These are phyloP conservation scores for Drosophila emarginata DNA, from an alignment of 2,888 invertebrate genomes.

Conservation along the genomic window DNA sequence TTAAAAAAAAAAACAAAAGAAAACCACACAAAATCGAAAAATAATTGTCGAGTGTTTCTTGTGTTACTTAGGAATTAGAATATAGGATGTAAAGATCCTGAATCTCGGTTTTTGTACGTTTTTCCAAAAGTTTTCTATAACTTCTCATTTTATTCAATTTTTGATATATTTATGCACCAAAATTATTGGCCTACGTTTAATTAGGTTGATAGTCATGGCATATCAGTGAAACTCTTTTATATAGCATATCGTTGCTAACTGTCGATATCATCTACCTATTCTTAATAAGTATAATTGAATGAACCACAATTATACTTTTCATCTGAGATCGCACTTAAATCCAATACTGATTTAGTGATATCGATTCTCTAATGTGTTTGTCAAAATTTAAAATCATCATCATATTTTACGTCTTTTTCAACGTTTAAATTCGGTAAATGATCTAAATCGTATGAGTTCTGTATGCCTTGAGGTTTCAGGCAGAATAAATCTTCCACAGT, in stretches of 20 bases:
- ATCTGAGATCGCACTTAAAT: background rate
- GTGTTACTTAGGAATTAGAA: background rate
- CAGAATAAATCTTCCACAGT: constrained; percentile 78
- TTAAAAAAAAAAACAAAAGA: constrained; percentile 63
- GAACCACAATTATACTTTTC: background rate
- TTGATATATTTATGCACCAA: background rate
- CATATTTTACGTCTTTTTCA: constrained; percentile 31
- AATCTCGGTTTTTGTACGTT: background rate
- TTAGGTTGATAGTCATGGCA: background rate
- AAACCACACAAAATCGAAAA: constrained; percentile 12
- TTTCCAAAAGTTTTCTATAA: background rate
- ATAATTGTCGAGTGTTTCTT: constrained; percentile 7
- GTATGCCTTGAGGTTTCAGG: constrained; percentile 65
- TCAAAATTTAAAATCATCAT: background rate
- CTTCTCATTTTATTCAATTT: background rate
- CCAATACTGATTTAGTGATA: background rate
- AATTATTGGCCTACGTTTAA: background rate
- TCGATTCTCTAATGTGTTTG: background rate
- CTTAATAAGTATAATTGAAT: background rate
- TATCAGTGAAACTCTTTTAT: background rate
- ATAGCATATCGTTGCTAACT: background rate
- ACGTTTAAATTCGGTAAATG: constrained; percentile 52
- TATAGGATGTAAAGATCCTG: background rate
- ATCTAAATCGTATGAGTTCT: constrained; percentile 64
- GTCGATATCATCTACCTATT: background rate